Evolutionary conservation across 1,140 invertebrate species (phyloP), one percentile per base, ranked within the genome.

Genomic region (Frieseomelitta varia): DNA sequence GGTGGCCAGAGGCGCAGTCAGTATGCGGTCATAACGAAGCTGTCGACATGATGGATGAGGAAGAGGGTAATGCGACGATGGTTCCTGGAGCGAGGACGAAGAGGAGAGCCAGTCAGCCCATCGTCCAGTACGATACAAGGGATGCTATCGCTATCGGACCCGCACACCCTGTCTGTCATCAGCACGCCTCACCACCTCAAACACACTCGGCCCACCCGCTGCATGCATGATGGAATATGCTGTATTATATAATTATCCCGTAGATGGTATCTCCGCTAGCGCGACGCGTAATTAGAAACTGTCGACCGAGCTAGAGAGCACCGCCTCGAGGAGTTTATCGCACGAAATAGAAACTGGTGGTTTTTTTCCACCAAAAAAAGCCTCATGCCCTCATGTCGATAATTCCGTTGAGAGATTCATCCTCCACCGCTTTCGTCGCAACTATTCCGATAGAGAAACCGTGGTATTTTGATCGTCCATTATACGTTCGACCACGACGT

Each of bases 21-120:
- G 91, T 91, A 90, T 92, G 92, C 86, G 91, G 91, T 93, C 90
- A 93, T 93, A 93, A 93, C 93, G 93, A 94, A 93, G 92, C 93
- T 93, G 93, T 94, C 93, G 92, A 90, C 93, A 89, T 94, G 93
- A 94, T 93, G 91, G 93, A 94, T 93, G 93, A 93, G 93, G 88
- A 88, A 78, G 87, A 91, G 92, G 90, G 92, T 85, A 89, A 84
- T 88, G 88, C 83, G 88, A 88, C 84, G 88, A 89, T 90, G 88
- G 90, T 91, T 89, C 85, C 91, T 90, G 90, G 90, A 93, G 89
- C 90, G 90, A 86, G 90, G 89, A 90, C 86, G 89, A 92, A 89
- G 85, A 89, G 81, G 85, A 89, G 85, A 84, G 72, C 79, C 75
- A 76, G 74, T 47, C 82, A 85, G 88, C 79, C 91, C 91, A 91